phyloP scores from a whole-genome alignment of 2,888 invertebrate species.

The Diaperis boleti region DNA sequence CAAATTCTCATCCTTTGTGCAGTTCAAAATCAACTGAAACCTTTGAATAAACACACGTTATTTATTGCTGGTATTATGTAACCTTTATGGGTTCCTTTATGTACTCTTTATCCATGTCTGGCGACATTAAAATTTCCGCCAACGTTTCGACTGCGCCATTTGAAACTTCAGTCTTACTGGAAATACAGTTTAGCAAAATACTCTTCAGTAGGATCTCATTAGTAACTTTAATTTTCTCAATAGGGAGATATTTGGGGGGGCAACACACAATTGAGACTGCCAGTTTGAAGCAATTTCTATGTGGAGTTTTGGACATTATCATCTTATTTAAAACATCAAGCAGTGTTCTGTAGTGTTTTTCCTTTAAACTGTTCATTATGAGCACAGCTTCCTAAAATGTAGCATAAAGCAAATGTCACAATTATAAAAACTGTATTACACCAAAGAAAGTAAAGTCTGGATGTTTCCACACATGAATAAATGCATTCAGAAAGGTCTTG shows the following conservation, averaged over 20 bases:
- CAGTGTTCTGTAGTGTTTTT: conserved; percentile 33
- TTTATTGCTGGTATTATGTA: too few species aligned
- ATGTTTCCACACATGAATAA: conserved; percentile 37
- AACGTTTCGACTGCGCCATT: conserved; percentile 30
- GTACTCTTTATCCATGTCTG: conserved; percentile 32
- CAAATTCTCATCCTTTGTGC: not conserved
- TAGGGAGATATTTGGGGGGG: conserved; percentile 9
- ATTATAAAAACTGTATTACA: conserved; percentile 8
- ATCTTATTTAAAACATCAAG: conserved; percentile 36
- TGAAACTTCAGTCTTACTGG: conserved; percentile 21
- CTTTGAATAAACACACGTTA: not conserved
- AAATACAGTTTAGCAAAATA: conserved; percentile 35
- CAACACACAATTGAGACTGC: conserved; percentile 28
- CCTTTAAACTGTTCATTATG: conserved; percentile 38
- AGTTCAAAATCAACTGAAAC: conserved; percentile 27
- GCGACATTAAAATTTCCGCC: conserved; percentile 30
- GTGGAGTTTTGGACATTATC: conserved; percentile 14
- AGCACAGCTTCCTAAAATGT: conserved; percentile 34
- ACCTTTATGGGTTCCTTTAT: conserved; percentile 21
- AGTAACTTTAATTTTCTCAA: conserved; percentile 38
- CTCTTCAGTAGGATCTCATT: conserved; percentile 36
- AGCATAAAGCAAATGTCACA: not conserved
- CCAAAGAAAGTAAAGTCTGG: conserved; percentile 30
- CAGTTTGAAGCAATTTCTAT: conserved; percentile 31
- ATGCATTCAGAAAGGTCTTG: conserved; percentile 37